Conservation (phyloP, 2,113 vertebrate genomes). For the Callipepla californica region DNA sequence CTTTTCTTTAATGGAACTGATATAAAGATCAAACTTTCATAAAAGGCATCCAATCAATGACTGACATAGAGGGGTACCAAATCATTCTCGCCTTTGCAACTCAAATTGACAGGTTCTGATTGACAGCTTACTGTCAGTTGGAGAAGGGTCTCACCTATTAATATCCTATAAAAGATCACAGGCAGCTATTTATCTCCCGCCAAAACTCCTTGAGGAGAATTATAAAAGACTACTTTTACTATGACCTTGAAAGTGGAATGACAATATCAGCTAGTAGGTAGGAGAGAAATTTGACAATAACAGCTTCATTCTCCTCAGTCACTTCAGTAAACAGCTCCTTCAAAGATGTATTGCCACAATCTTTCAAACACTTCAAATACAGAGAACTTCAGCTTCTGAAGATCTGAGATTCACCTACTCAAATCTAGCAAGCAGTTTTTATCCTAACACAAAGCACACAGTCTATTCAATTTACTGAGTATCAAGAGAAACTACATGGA, state of each 20-base stretch:
- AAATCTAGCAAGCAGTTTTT: neutral
- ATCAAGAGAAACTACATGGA: neutral
- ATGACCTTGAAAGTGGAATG: constrained; percentile 56
- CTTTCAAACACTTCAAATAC: neutral
- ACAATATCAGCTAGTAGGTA: neutral
- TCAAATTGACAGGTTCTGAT: constrained; percentile 16
- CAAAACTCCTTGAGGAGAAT: neutral
- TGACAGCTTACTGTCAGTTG: constrained; percentile 9
- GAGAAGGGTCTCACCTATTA: constrained; percentile 23
- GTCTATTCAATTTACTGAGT: neutral
- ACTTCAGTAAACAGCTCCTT: constrained; percentile 41
- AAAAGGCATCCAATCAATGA: neutral
- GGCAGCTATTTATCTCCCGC: constrained; percentile 5
- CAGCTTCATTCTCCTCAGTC: constrained; percentile 18
- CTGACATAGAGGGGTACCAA: neutral
- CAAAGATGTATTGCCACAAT: constrained; percentile 3
- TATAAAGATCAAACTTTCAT: neutral
- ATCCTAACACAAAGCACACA: neutral
- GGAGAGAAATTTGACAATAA: constrained; percentile 31
- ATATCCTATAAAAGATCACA: constrained; percentile 16
- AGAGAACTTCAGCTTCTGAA: neutral
- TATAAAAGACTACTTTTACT: neutral
- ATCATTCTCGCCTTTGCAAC: neutral
- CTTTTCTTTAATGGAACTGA: neutral
- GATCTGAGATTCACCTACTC: neutral